These are phyloP conservation scores for Cheiracanthium punctorium DNA, from an alignment of 2,888 invertebrate genomes.

Conservation along the genomic window DNA sequence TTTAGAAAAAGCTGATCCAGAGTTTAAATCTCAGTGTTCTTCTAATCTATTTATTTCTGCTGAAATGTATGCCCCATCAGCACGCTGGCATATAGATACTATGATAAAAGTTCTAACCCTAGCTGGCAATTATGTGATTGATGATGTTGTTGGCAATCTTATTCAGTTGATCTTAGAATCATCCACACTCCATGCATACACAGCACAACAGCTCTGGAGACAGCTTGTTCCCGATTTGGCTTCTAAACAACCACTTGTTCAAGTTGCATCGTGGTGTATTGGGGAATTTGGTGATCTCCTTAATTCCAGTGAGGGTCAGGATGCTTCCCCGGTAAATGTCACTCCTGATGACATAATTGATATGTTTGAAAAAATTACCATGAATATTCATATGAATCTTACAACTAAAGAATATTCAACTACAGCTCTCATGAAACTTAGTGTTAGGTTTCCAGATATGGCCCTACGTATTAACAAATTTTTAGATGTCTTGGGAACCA, in stretches of 20 bases:
- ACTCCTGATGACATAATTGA: conserved; percentile 88
- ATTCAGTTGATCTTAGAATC: conserved; percentile 96
- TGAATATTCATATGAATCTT: conserved; percentile 91
- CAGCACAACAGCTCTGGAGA: conserved; percentile 90
- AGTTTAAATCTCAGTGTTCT: conserved; percentile 98
- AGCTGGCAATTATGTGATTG: conserved; percentile 97
- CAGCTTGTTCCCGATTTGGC: conserved; percentile 72
- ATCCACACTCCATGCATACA: conserved; percentile 89
- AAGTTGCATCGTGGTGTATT: conserved; percentile 97
- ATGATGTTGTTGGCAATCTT: conserved; percentile 97
- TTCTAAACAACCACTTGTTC: conserved; percentile 78
- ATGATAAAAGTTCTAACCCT: conserved; percentile 94
- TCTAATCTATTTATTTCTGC: conserved; percentile 97
- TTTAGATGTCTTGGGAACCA: conserved; percentile 94
- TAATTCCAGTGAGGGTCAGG: conserved; percentile 79
- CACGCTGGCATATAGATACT: conserved; percentile 98
- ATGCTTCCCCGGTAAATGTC: conserved; percentile 34
- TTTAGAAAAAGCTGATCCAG: conserved; percentile 95
- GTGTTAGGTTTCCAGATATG: conserved; percentile 82
- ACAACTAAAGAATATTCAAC: conserved; percentile 96
- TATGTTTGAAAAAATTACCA: conserved; percentile 91
- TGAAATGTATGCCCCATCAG: conserved; percentile 90
- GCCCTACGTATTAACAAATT: conserved; percentile 83
- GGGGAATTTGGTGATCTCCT: conserved; percentile 98
- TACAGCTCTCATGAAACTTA: conserved; percentile 95